phyloP scores from a whole-genome alignment of 2,113 vertebrate genomes.

The Elephas maximus region DNA sequence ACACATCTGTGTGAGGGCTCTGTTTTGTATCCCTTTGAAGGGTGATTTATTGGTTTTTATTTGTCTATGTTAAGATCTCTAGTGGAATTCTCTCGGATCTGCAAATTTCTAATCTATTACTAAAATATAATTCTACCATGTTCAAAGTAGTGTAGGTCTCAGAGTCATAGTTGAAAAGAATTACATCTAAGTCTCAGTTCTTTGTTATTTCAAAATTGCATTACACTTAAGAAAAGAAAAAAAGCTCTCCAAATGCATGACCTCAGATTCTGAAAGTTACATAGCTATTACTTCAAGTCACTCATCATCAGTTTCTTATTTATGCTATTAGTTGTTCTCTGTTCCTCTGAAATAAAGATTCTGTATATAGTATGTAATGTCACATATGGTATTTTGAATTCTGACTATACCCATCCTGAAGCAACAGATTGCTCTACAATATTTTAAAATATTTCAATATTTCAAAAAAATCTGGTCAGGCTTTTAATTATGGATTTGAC shows the following conservation, averaged over 20 bases:
- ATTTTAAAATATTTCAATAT: neutral
- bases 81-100: neutral
- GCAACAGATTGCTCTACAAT: neutral
- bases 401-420: neutral
- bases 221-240: neutral
- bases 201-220: neutral
- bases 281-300: neutral
- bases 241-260: neutral
- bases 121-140: neutral
- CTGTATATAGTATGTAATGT: neutral
- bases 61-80: neutral
- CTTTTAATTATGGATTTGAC: conserved; percentile 26
- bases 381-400: neutral
- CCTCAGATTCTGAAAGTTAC: neutral
- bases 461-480: neutral
- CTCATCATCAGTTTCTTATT: neutral
- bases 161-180: neutral
- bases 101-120: conserved; percentile 21
- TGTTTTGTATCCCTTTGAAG: neutral
- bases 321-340: neutral
- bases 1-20: neutral
- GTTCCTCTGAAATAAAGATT: conserved; percentile 18
- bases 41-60: neutral
- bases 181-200: neutral
- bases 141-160: neutral